Base-by-base conservation (phyloP, 2,888 invertebrate genomes). In the Caenorhabditis panamensis region DNA sequence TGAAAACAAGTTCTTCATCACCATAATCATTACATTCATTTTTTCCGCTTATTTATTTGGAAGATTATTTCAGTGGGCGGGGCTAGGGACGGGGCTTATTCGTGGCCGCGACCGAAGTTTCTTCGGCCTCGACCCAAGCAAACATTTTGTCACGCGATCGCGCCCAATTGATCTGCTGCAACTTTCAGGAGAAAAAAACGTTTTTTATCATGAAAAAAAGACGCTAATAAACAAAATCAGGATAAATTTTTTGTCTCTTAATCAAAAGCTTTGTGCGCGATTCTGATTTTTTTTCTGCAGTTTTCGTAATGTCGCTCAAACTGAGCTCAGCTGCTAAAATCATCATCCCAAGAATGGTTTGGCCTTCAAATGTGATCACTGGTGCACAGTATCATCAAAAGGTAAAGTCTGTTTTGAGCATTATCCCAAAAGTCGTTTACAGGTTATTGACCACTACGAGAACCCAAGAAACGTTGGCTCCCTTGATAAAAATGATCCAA, bases 401-500 rank as follows among this genome's bases (percentile, higher is more conserved):
- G 73, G 90, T 86, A 37, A 67, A 13, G 8, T 41, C n/a, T n/a
- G 31, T 4, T 31, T 9, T 31, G 5, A 4, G 4, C 31, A 31
- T 31, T 9, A 31, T 31, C 31, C 4, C 31, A 4, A 31, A 6
- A 6, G 31, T 31, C 31, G 9, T 4, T 24, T 5, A 61, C 62
- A 97, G 95, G 96, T 97, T 20, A 94, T 99, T 87, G 99, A 99
- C 91, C 99, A 99, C 91, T 99, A 99, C 92, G 98, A 99, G 92
- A 99, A 99, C 92, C 99, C 99, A 0, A 94, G 98, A 78, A 99
- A 99, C 93, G 98, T 99, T 69, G 99, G 99, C 0, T 96, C 97
- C 0, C 91, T 99, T 88, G 96, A 99, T 91, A 99, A 99, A 92
- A 94, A 95, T 90, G 96, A 97, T 89, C 94, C 94, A 82, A 95